These are phyloP conservation scores for Phyllostomus hastatus DNA, from an alignment of 2,113 vertebrate species.

Conservation along the genomic window DNA sequence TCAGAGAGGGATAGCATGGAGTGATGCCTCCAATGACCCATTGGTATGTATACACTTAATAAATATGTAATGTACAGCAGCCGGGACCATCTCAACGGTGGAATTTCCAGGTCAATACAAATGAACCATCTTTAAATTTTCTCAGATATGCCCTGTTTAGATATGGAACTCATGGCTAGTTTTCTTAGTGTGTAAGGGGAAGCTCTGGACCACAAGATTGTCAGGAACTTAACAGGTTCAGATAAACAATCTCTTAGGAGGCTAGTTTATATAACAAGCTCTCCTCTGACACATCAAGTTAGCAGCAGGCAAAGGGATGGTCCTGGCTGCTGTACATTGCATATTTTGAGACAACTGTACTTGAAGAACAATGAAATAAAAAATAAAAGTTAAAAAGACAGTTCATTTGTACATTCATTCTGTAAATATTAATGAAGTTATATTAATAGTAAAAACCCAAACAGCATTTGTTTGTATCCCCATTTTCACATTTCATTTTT, in stretches of 20 bases:
- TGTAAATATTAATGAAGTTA: background rate
- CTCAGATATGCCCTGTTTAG: background rate
- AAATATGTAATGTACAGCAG: background rate
- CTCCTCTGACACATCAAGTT: no score
- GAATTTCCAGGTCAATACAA: no score
- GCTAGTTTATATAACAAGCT: background rate
- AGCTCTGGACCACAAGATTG: background rate
- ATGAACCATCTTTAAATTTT: background rate
- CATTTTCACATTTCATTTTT: background rate
- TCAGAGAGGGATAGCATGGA: background rate
- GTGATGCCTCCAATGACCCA: background rate
- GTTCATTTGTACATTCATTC: background rate
- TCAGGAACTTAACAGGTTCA: background rate
- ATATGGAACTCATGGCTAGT: background rate
- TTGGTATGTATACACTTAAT: background rate
- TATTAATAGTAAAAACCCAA: conserved; percentile 34
- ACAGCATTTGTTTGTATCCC: background rate
- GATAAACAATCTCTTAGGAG: background rate
- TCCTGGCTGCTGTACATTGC: no score
- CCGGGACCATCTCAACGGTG: background rate
- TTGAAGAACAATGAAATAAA: no score
- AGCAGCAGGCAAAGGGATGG: no score
- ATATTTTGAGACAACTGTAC: no score
- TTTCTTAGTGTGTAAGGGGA: background rate
- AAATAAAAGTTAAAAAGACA: background rate